Percentiles rank a stretch among this genome's conserved stretches.
phyloP scores from a whole-genome alignment of 2,888 invertebrate species.

The Andrena haemorrhoa region DNA sequence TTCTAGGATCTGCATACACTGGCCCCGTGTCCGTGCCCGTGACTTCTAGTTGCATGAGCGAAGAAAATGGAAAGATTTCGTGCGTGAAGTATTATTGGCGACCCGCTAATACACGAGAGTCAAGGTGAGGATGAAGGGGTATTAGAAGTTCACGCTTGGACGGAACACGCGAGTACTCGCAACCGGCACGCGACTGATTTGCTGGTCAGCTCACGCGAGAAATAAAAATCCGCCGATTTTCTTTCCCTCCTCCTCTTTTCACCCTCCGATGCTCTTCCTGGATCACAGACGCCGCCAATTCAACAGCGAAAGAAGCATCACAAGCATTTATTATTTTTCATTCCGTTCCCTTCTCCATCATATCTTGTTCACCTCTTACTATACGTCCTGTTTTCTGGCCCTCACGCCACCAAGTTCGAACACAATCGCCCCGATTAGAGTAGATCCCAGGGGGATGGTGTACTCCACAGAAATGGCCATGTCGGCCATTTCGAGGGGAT shows the following conservation, averaged over 20 bases:
- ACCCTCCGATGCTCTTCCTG: constrained; percentile 10
- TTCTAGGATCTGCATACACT: constrained; percentile 63
- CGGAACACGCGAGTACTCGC: constrained; percentile 79
- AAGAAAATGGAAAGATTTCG: constrained; percentile 75
- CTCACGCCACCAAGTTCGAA: background rate
- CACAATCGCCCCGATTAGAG: constrained; percentile 49
- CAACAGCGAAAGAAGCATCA: background rate
- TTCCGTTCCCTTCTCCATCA: too few relatives aligned
- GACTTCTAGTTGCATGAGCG: constrained; percentile 68
- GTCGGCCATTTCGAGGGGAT: constrained; percentile 69
- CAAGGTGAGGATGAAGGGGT: constrained; percentile 78
- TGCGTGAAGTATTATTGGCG: constrained; percentile 76
- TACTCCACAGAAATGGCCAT: constrained; percentile 65
- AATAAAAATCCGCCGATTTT: constrained; percentile 59
- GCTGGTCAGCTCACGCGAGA: constrained; percentile 70
- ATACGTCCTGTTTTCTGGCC: too few relatives aligned
- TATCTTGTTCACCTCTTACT: too few relatives aligned
- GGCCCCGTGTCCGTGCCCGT: constrained; percentile 61
- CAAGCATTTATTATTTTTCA: background rate
- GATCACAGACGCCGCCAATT: background rate
- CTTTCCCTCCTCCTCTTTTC: constrained; percentile 12
- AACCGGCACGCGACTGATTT: constrained; percentile 77
- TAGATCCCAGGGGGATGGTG: constrained; percentile 55
- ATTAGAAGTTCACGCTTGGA: constrained; percentile 77
- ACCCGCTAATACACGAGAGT: constrained; percentile 73